Conservation (phyloP, 2,888 invertebrate genomes). For the Lithophane semibrunnea region DNA sequence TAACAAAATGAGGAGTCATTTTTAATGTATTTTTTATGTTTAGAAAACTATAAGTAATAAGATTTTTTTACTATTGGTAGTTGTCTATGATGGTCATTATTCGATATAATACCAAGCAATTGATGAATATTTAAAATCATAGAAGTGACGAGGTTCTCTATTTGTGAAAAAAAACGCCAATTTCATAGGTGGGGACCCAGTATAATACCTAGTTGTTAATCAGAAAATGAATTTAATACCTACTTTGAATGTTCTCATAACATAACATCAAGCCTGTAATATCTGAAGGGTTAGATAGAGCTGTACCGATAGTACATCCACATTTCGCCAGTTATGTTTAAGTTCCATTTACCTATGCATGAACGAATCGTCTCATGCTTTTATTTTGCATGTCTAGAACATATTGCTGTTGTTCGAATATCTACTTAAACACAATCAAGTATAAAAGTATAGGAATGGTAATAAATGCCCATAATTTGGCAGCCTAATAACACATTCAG, state of each 20-base stretch:
- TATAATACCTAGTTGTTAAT: neutral
- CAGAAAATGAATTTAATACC: neutral
- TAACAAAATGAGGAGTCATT: too few species aligned
- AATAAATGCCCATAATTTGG: neutral
- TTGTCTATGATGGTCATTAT: too few species aligned
- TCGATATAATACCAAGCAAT: too few species aligned
- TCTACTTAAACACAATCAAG: neutral
- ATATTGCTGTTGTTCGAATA: neutral
- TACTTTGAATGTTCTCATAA: neutral
- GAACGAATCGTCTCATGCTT: neutral
- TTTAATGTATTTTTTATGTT: too few species aligned
- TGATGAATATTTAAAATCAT: too few species aligned
- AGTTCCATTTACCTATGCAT: neutral
- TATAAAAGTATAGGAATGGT: too few species aligned
- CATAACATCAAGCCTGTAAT: neutral
- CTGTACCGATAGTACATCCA: neutral
- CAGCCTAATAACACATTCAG: conserved; percentile 1
- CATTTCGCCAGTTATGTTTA: neutral
- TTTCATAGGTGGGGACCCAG: too few species aligned
- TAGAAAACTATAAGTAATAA: too few species aligned
- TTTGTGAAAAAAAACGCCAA: too few species aligned
- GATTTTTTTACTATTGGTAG: too few species aligned
- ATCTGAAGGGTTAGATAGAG: too few species aligned
- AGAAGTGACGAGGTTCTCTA: too few species aligned
- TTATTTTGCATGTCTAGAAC: neutral